A percentile compares a stretch with the other conserved stretches of the same genome.
Conservation (phyloP, 2,797 vertebrate species). For the Australoheros facetus region DNA sequence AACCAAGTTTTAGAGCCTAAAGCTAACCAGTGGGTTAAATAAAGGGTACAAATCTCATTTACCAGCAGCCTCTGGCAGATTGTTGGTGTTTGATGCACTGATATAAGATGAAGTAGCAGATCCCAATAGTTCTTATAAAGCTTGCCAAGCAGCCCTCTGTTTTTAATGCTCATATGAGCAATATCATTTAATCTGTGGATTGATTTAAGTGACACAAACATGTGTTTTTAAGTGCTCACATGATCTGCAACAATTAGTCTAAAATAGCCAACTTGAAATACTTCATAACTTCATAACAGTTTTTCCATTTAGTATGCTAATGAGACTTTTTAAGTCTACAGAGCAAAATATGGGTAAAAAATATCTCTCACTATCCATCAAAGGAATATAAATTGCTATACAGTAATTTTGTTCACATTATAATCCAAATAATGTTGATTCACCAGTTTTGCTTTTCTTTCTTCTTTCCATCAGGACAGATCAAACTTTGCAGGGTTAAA, state of each 20-base stretch:
- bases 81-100: background rate
- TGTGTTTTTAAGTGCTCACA: background rate
- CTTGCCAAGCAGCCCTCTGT: background rate
- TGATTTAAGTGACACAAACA: background rate
- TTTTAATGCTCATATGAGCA: background rate
- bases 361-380: background rate
- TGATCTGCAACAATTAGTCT: background rate
- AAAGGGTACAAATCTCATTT: background rate
- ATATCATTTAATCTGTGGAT: fast-evolving
- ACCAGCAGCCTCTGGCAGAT: background rate
- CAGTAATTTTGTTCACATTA: background rate
- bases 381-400: background rate
- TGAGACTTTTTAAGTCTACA: background rate
- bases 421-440: background rate
- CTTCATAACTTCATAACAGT: no score
- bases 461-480: no score
- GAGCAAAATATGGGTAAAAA: background rate
- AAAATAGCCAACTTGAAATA: background rate
- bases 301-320: fast-evolving
- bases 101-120: background rate
- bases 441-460: background rate
- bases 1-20: background rate
- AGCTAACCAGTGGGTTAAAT: background rate
- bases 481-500: no score
- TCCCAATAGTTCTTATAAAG: background rate